Conservation (phyloP, 2,797 vertebrate species). For the Typhlichthys subterraneus region DNA sequence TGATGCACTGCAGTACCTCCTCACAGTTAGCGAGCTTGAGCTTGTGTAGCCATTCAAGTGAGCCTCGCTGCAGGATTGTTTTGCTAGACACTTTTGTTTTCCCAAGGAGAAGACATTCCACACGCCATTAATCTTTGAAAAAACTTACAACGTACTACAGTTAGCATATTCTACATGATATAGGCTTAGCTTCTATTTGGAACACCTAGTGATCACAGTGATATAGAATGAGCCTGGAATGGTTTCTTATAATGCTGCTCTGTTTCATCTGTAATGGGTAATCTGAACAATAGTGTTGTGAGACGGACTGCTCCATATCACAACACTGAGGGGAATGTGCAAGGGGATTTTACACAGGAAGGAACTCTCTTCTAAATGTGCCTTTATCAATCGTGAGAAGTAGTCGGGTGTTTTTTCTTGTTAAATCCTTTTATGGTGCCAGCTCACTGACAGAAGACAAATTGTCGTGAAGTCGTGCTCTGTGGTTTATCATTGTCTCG, state of each 20-base stretch:
- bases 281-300: conserved; percentile 9
- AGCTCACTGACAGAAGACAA: conserved; percentile 55
- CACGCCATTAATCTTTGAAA: no score
- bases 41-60: conserved; percentile 18
- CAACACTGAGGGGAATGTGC: conserved; percentile 53
- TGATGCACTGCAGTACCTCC: conserved; percentile 26
- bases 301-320: conserved; percentile 48
- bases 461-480: conserved; percentile 40
- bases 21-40: conserved; percentile 13
- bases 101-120: no score
- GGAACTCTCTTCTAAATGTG: conserved; percentile 67
- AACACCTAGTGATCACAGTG: conserved; percentile 23
- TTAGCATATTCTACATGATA: no score
- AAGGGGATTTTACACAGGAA: conserved; percentile 78
- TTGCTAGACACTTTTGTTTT: not conserved
- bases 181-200: conserved; percentile 31
- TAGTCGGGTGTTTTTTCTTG: conserved; percentile 40
- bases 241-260: not conserved
- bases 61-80: conserved; percentile 9
- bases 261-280: not conserved
- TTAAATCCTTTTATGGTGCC: conserved; percentile 52
- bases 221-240: not conserved
- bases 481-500: conserved; percentile 58
- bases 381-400: conserved; percentile 67
- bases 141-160: no score